These are phyloP conservation scores for Eulemur albifrons DNA, from an alignment of 2,797 vertebrate genomes.

Conservation along the genomic window DNA sequence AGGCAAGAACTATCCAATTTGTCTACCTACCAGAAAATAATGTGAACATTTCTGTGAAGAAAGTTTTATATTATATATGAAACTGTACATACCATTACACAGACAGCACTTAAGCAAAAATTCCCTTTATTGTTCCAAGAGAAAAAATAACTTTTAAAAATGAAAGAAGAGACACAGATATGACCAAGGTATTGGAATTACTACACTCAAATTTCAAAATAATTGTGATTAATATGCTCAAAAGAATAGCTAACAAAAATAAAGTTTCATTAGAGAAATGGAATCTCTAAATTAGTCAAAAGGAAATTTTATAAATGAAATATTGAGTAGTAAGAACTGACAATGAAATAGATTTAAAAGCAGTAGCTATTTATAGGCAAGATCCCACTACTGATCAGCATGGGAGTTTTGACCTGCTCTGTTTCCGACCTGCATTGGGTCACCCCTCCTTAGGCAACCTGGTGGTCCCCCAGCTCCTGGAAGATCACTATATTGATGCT, in stretches of 20 bases:
- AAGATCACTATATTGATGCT: too few species aligned
- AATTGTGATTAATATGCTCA: background rate
- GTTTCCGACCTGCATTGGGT: too few species aligned
- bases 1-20: background rate
- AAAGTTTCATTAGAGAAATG: background rate
- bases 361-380: too few species aligned
- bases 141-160: background rate
- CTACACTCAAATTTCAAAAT: background rate
- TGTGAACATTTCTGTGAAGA: background rate
- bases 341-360: too few species aligned
- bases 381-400: too few species aligned
- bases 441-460: too few species aligned
- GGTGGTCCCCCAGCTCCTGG: too few species aligned
- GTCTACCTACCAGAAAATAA: background rate
- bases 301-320: too few species aligned
- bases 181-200: background rate
- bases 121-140: background rate
- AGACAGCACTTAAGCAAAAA: background rate
- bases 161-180: background rate
- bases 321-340: too few species aligned
- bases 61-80: background rate
- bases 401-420: too few species aligned
- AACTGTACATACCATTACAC: background rate
- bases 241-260: background rate
- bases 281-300: too few species aligned